Evolutionary conservation across 1,140 invertebrate species (phyloP).

Genomic region (Trypoxylus dichotomus): DNA sequence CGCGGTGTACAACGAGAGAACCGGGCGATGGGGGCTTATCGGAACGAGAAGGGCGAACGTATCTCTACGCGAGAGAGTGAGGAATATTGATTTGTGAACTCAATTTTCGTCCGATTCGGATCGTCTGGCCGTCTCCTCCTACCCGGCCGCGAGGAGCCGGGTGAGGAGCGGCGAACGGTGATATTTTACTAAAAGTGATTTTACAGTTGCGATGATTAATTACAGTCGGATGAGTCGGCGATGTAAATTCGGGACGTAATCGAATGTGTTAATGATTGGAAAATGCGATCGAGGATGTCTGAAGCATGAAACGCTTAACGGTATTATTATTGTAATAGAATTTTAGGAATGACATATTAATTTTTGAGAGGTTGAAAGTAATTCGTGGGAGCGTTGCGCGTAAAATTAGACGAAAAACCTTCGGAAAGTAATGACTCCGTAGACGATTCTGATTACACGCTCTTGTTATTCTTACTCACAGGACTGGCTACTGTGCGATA

Average conservation of each 20-base stretch:
- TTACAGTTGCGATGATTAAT: constrained; percentile 22
- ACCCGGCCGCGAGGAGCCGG: not conserved
- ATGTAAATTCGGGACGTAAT: constrained; percentile 14
- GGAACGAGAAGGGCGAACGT: not conserved
- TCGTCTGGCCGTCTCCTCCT: constrained; percentile 2
- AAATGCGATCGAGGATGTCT: not conserved
- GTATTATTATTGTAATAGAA: not conserved
- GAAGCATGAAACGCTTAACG: not conserved
- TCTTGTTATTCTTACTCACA: too few relatives aligned
- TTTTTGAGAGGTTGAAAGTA: not conserved
- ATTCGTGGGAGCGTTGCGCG: too few relatives aligned
- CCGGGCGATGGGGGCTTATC: not conserved
- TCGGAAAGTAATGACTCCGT: too few relatives aligned
- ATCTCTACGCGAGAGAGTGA: not conserved
- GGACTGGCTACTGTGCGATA: too few relatives aligned
- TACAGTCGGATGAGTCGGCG: not conserved
- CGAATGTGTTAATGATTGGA: constrained; percentile 16
- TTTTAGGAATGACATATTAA: not conserved
- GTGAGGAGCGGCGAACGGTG: not conserved
- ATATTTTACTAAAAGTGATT: constrained; percentile 23
- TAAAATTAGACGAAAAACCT: too few relatives aligned
- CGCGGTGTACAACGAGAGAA: not conserved
- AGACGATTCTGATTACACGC: too few relatives aligned
- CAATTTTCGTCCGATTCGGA: constrained; percentile 17
- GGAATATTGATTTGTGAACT: constrained; percentile 20